phyloP scores from a whole-genome alignment of 2,113 vertebrate species.

The Xyliphius kryptos region DNA sequence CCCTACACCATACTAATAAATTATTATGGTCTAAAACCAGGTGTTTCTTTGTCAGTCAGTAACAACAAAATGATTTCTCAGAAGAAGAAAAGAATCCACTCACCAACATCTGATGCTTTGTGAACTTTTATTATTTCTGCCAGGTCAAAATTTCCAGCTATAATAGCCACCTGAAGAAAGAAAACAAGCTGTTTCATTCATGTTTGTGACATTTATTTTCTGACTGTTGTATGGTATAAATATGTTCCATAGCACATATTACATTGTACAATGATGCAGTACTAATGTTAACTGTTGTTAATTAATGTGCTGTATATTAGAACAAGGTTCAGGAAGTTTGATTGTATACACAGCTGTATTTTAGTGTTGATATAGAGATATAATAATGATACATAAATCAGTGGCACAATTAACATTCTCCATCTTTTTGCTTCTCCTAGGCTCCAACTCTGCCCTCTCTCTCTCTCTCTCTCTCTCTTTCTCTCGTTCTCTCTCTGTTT shows the following conservation, averaged over 20 bases:
- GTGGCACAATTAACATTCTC: constrained; percentile 18
- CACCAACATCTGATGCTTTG: constrained; percentile 92
- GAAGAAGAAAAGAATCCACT: too few species aligned
- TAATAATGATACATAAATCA: constrained; percentile 14
- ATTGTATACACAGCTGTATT: background rate
- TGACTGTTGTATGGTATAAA: too few species aligned
- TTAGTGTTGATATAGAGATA: constrained; percentile 14
- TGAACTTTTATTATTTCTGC: constrained; percentile 97
- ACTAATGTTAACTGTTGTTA: background rate
- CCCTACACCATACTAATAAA: too few species aligned
- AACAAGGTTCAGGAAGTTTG: background rate
- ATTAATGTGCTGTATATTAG: constrained; percentile 2
- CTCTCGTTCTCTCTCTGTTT: constrained; percentile 3
- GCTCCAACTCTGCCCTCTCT: too few species aligned
- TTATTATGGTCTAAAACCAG: too few species aligned
- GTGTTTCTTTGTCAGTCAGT: too few species aligned
- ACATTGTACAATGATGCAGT: too few species aligned
- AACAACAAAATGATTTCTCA: too few species aligned
- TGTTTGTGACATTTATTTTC: too few species aligned
- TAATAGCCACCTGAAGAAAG: constrained; percentile 82
- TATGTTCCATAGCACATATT: too few species aligned
- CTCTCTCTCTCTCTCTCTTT: too few species aligned
- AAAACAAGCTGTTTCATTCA: too few species aligned
- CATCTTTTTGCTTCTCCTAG: constrained; percentile 13
- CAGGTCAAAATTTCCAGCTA: constrained; percentile 95